A percentile compares a stretch with the other conserved stretches of the same genome.
Evolutionary conservation across 1,140 invertebrate genomes (phyloP).

Genomic region (Pygmarrhopalites habei): DNA sequence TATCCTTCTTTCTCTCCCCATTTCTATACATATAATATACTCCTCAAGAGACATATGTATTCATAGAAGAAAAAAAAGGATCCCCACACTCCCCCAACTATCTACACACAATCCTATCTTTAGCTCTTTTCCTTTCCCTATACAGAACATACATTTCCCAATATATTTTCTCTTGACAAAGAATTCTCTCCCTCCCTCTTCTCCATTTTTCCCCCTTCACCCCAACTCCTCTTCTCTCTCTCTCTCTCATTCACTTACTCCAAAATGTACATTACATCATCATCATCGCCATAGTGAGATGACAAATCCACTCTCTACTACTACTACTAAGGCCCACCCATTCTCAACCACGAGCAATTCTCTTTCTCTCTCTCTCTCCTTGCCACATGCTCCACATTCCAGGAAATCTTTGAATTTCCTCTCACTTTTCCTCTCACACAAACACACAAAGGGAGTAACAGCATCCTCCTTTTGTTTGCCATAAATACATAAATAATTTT

Average conservation of each 20-base stretch:
- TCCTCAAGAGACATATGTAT: no score
- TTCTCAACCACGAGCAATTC: not conserved
- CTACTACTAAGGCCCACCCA: not conserved
- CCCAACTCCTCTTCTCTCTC: not conserved
- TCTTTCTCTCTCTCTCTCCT: no score
- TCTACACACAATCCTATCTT: no score
- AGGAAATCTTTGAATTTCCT: conserved; percentile 9
- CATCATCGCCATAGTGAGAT: conserved; percentile 6
- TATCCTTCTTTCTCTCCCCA: conserved; percentile 1
- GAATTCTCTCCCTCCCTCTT: no score
- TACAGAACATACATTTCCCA: no score
- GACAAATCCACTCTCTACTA: conserved; percentile 14
- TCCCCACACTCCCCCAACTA: no score
- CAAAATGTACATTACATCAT: conserved; percentile 15
- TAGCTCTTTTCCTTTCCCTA: no score
- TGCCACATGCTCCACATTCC: conserved; percentile 16
- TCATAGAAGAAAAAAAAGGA: no score
- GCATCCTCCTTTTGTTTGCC: not conserved
- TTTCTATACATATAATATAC: not conserved
- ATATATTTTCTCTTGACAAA: no score
- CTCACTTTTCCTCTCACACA: conserved; percentile 1
- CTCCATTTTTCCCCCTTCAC: not conserved
- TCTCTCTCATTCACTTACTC: not conserved
- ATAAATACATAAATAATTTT: conserved; percentile 16
- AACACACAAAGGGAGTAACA: no score